Base-by-base conservation (phyloP, 2,888 invertebrate genomes). In the Dicyrtoma fusca region DNA sequence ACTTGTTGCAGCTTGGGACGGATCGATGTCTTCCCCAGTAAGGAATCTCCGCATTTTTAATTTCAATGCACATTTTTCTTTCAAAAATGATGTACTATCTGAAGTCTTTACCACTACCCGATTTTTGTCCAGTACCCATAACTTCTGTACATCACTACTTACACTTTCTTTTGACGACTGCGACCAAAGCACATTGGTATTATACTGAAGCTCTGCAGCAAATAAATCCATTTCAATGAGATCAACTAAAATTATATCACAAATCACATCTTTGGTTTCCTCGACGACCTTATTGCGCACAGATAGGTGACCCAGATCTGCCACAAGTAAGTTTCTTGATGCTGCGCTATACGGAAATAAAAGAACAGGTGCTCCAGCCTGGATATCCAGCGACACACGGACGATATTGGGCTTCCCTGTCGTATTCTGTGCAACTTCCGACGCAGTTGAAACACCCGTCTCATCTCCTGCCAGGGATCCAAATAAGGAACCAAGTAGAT, bases 1-100 rank as follows among this genome's bases (percentile, higher is more conserved):
- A 81, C 91, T 91, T 84, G 94, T 88, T 84, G 95, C 94, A 0
- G 97, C 78, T 53, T 75, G 70, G 3, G 73, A 71, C 11, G 26
- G 90, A 51, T 91, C 89, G 87, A 83, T 34, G 75, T 72, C 68
- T 19, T 23, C 23, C 72, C 34, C 74, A 8, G 63, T 19, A 55
- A 94, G 85, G 85, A 96, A 95, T 69, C 91, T 87, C 83, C 95
- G 94, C 11, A 95, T 88, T 82, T 90, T 89, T 69, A 97, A 85
- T 77, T 89, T 87, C 75, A 97, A 85, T 77, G 90, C 89, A 79
- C 94, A 92, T 79, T 92, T 92, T 82, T 95, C 91, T 55, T 91
- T 90, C 71, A 97, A 87, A 76, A 95, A 85, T 23, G 91, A 89
- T 23, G 88, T 87, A 42, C 73, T 75, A 44, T 74, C 74, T 1